These are phyloP conservation scores for Chrysolina americana DNA, from an alignment of 2,888 invertebrate genomes.

Conservation along the genomic window DNA sequence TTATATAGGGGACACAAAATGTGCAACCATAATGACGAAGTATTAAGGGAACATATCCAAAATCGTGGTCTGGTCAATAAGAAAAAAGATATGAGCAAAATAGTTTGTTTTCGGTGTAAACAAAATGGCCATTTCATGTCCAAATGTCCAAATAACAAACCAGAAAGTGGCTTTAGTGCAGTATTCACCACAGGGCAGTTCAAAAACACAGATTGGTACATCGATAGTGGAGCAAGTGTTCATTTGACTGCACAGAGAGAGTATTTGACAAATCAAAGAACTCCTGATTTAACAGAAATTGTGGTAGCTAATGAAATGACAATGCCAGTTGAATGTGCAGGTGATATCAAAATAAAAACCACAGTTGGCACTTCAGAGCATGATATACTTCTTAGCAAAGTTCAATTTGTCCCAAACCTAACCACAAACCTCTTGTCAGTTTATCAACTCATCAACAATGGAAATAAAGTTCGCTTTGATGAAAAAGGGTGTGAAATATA, in stretches of 20 bases:
- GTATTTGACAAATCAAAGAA: conserved; percentile 33
- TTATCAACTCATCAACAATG: conserved; percentile 33
- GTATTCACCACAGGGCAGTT: conserved; percentile 39
- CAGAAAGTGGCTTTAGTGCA: conserved; percentile 34
- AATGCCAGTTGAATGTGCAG: conserved; percentile 35
- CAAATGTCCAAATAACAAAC: background rate
- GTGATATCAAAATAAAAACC: conserved; percentile 29
- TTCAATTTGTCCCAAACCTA: conserved; percentile 34
- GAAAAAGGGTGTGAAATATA: background rate
- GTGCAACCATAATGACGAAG: too few species aligned
- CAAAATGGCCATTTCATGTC: conserved; percentile 44
- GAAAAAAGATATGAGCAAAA: conserved; percentile 18
- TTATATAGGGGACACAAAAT: too few species aligned
- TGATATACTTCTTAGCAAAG: conserved; percentile 26
- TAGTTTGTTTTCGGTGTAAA: conserved; percentile 49
- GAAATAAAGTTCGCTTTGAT: conserved; percentile 36
- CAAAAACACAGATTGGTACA: conserved; percentile 53
- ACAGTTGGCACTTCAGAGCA: conserved; percentile 3
- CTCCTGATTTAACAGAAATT: conserved; percentile 31
- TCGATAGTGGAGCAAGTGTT: conserved; percentile 56
- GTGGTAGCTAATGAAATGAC: conserved; percentile 40
- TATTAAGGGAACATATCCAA: too few species aligned
- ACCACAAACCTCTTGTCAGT: conserved; percentile 44
- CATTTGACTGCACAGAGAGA: conserved; percentile 48
- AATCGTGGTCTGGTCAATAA: background rate